Conservation (phyloP, 2,888 invertebrate genomes). For the Tridacna crocea region DNA sequence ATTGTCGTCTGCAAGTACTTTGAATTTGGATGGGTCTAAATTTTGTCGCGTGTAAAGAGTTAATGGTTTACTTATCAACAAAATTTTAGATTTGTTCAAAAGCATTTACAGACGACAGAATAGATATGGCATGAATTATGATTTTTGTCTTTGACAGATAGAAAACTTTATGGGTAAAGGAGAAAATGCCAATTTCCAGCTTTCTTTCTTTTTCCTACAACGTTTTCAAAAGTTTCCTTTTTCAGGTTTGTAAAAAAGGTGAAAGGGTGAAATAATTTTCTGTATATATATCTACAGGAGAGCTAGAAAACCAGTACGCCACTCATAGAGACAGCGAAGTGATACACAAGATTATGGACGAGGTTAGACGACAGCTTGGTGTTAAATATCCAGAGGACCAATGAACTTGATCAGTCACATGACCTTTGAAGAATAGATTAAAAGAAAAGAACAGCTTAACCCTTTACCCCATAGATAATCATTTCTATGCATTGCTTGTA, state of each 20-base stretch:
- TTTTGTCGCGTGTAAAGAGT: too few relatives aligned
- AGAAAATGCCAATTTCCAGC: not conserved
- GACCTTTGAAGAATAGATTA: too few relatives aligned
- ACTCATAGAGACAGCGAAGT: conserved; percentile 69
- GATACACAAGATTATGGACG: conserved; percentile 71
- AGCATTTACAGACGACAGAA: too few relatives aligned
- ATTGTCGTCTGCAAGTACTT: too few relatives aligned
- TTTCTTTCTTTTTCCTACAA: not conserved
- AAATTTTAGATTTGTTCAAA: too few relatives aligned
- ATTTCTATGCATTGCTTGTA: too few relatives aligned
- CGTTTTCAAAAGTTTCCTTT: not conserved
- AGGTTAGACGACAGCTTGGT: conserved; percentile 69
- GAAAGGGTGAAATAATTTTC: not conserved
- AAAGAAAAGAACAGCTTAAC: too few relatives aligned
- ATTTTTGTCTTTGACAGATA: too few relatives aligned
- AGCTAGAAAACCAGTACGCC: conserved; percentile 67
- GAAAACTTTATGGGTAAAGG: not conserved
- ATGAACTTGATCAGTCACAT: conserved; percentile 4
- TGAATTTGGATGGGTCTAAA: too few relatives aligned
- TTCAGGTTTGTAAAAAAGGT: not conserved
- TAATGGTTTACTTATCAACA: too few relatives aligned
- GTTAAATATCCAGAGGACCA: conserved; percentile 60
- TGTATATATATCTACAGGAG: conserved; percentile 61
- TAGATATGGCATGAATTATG: too few relatives aligned
- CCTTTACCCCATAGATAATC: too few relatives aligned